Conservation (phyloP, 2,113 vertebrate species). For the Hyaena hyaena region DNA sequence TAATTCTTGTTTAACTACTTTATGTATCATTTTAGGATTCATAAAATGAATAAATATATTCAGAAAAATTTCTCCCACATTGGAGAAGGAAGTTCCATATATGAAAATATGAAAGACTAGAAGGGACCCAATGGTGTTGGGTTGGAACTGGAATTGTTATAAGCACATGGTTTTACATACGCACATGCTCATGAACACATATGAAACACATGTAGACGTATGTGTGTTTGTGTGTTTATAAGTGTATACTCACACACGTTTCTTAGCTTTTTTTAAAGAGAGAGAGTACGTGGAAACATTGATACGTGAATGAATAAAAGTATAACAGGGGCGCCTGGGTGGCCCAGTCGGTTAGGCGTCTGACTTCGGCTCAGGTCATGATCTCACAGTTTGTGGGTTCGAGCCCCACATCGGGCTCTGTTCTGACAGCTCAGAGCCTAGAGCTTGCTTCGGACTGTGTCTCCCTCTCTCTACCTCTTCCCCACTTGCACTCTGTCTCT, state of each 20-base stretch:
- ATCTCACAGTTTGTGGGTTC: too few species aligned
- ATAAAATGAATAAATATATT: background rate
- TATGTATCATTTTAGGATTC: background rate
- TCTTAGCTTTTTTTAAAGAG: background rate
- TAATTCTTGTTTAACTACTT: background rate
- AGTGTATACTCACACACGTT: background rate
- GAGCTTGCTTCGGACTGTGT: too few species aligned
- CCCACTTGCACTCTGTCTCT: too few species aligned
- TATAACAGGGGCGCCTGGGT: background rate
- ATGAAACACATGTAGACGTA: background rate
- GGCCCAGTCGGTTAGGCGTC: too few species aligned
- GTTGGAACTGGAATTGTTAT: background rate
- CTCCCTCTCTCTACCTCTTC: too few species aligned
- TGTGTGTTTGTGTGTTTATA: background rate
- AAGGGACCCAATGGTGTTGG: background rate
- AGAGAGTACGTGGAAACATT: background rate
- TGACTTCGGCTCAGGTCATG: too few species aligned
- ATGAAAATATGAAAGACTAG: background rate
- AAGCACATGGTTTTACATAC: background rate
- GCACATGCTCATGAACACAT: fast-evolving
- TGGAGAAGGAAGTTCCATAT: background rate
- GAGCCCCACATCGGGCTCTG: too few species aligned
- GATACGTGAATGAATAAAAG: background rate
- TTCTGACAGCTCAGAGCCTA: too few species aligned
- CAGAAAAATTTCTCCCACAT: background rate